phyloP scores from a whole-genome alignment of 1,140 invertebrate genomes.

The Heliothis virescens region DNA sequence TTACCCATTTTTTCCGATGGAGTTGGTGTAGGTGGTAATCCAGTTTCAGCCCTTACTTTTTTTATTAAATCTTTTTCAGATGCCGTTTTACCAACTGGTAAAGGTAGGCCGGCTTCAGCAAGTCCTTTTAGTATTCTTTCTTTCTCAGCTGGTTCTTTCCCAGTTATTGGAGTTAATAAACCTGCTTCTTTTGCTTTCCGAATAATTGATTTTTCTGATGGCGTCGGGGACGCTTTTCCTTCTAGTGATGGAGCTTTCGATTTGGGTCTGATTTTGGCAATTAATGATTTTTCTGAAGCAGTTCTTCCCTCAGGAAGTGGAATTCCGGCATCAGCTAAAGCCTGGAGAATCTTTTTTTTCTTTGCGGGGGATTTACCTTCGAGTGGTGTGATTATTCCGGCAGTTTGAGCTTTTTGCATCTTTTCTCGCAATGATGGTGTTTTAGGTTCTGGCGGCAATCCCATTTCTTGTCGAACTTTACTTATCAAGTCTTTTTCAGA shows the following conservation, averaged over 20 bases:
- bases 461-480: conserved; percentile 52
- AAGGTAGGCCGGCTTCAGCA: conserved; percentile 47
- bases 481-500: conserved; percentile 57
- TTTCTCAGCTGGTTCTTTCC: conserved; percentile 42
- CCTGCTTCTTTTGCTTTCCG: conserved; percentile 48
- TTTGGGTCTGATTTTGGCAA: background rate
- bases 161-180: conserved; percentile 23
- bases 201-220: conserved; percentile 56
- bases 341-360: conserved; percentile 46
- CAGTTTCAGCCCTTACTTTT: conserved; percentile 53
- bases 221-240: conserved; percentile 1
- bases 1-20: conserved; percentile 57
- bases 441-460: conserved; percentile 57
- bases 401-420: conserved; percentile 40
- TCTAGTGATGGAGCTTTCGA: background rate
- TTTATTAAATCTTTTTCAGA: conserved; percentile 59
- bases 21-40: conserved; percentile 42
- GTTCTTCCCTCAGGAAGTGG: conserved; percentile 43
- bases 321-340: conserved; percentile 45
- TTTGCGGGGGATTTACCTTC: conserved; percentile 52
- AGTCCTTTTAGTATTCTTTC: conserved; percentile 58
- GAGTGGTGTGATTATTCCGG: conserved; percentile 37
- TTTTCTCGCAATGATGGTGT: conserved; percentile 48
- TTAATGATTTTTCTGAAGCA: background rate
- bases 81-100: conserved; percentile 54